Evolutionary conservation across 1,140 invertebrate genomes (phyloP), one percentile per base, ranked within the genome.

Genomic region (Drosophila kikkawai): DNA sequence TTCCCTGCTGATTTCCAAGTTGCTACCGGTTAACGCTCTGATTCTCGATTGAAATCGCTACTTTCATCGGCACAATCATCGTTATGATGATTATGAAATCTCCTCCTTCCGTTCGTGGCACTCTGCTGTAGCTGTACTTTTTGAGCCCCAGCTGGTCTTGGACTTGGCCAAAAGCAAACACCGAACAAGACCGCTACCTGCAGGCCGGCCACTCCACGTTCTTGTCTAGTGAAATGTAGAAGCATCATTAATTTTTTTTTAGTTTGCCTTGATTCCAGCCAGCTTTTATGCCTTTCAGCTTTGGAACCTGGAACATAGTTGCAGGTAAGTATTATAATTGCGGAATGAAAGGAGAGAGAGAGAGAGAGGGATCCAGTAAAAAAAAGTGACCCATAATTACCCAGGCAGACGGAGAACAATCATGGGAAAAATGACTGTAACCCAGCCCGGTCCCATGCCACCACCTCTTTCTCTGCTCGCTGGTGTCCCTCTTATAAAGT

Each of bases 181-280:
- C 48, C 41, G 17, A 70, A 67, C 50, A 70, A 67, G 41, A 74
- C 67, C 70, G 70, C 70, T 84, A 84, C 81, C 82, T 85, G 77
- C 77, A 73, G 44, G 47, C 22, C 59, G n/a, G 29, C 29, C 67
- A 84, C 69, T 75, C 69, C 34, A 78, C 32, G 44, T 64, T 80
- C 79, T 82, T 79, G 68, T 87, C 84, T 87, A 87, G 84, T 90
- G 84, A 87, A 87, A 87, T 87, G 84, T 90, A 88, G 84, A 87
- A 87, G 84, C 84, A 84, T 87, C 84, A 87, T 87, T 87, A 87
- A 90, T 70, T 87, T 73, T 65, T 65, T 56, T 55, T 77, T 59
- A 51, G 42, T 55, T 58, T 50, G 17, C 58, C 60, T 60, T 69
- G 65, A 56, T 60, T 69, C 60, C 37, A 37, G 19, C 60, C 37